Conservation (phyloP, 1,140 invertebrate species). For the Chlorops oryzae region DNA sequence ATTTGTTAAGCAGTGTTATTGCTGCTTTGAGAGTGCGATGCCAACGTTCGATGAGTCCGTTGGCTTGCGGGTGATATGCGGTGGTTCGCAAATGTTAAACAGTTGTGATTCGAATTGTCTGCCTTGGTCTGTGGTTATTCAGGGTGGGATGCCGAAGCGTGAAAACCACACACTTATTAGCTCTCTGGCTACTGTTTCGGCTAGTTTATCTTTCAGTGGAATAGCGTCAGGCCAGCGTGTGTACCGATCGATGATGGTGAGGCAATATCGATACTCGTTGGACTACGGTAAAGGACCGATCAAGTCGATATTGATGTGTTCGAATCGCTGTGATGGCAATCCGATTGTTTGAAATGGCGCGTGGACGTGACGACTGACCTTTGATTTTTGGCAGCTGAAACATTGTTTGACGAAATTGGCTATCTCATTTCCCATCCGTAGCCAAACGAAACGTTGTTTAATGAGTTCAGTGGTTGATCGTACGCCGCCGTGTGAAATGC, state of each 20-base stretch:
- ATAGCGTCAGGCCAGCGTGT: slow-evolving; percentile 44
- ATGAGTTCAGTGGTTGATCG: background rate
- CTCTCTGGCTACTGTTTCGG: slow-evolving; percentile 16
- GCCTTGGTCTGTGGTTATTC: slow-evolving; percentile 45
- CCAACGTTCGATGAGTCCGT: slow-evolving; percentile 34
- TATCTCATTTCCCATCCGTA: background rate
- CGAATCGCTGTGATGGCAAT: background rate
- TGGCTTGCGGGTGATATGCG: slow-evolving; percentile 37
- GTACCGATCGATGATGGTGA: slow-evolving; percentile 45
- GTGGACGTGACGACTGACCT: background rate
- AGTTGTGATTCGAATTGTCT: slow-evolving; percentile 37
- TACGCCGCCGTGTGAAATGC: slow-evolving; percentile 1
- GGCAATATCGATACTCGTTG: slow-evolving; percentile 30
- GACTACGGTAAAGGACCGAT: slow-evolving; percentile 27
- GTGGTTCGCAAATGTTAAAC: slow-evolving; percentile 34
- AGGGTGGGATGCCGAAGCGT: slow-evolving; percentile 27
- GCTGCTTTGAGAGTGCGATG: slow-evolving; percentile 34
- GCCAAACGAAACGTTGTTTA: background rate
- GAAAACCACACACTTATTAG: slow-evolving; percentile 39
- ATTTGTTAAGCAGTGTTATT: no score
- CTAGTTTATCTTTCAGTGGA: slow-evolving; percentile 31
- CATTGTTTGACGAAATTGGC: background rate
- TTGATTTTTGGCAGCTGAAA: slow-evolving; percentile 1
- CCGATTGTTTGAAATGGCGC: background rate
- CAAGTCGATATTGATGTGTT: slow-evolving; percentile 2